These are phyloP conservation scores for Ramphastos sulfuratus DNA, from an alignment of 2,113 vertebrate genomes.

Conservation along the genomic window DNA sequence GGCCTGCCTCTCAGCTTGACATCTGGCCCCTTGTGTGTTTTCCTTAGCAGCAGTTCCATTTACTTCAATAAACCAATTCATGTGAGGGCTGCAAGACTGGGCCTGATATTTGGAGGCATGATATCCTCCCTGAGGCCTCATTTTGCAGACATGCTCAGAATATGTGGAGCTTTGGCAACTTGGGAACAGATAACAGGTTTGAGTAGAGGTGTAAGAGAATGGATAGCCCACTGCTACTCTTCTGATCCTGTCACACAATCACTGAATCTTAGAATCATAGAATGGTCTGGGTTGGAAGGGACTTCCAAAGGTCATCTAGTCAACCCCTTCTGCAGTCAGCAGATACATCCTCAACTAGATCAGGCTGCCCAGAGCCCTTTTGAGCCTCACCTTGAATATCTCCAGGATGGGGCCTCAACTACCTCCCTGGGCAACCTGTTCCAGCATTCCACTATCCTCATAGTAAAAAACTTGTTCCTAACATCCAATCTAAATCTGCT, in stretches of 20 bases:
- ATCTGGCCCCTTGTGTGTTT: fast-evolving
- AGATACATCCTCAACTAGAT: too few species aligned
- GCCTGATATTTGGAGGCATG: background rate
- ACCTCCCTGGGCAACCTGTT: too few species aligned
- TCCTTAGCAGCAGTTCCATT: background rate
- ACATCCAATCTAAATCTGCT: too few species aligned
- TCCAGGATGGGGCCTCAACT: too few species aligned
- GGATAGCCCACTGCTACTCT: background rate
- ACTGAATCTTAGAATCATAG: too few species aligned
- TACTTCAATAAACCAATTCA: background rate
- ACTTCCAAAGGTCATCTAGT: too few species aligned
- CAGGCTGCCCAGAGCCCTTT: too few species aligned
- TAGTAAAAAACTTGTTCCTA: too few species aligned
- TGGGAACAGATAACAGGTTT: background rate
- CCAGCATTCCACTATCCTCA: too few species aligned
- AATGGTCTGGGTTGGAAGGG: too few species aligned
- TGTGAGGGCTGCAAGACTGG: background rate
- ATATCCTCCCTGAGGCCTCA: background rate
- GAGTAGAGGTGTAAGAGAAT: background rate
- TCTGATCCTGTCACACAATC: background rate
- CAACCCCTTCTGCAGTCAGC: too few species aligned
- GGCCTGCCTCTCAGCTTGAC: background rate
- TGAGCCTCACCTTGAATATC: too few species aligned
- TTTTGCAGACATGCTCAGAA: background rate
- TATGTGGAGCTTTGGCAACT: background rate